These are phyloP conservation scores for Tenthredo notha DNA, from an alignment of 2,888 invertebrate genomes.

Conservation along the genomic window DNA sequence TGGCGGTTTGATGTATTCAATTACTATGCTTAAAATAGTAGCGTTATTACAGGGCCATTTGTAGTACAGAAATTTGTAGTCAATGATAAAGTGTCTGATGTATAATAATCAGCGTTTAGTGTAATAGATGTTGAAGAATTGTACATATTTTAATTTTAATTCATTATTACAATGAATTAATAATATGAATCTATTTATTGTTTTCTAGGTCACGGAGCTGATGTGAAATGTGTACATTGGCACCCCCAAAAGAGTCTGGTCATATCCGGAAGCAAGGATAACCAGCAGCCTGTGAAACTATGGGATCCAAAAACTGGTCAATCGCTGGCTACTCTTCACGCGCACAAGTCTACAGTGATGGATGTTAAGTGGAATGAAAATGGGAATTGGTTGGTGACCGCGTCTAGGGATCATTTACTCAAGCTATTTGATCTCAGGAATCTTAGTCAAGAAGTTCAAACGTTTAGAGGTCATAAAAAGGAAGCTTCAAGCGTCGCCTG, in stretches of 20 bases:
- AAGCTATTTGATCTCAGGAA: constrained; percentile 99
- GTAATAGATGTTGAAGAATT: neutral
- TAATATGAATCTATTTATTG: constrained; percentile 38
- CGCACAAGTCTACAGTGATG: constrained; percentile 99
- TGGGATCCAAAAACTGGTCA: constrained; percentile 99
- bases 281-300: constrained; percentile 99
- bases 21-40: neutral
- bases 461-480: constrained; percentile 99
- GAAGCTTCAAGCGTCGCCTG: constrained; percentile 98
- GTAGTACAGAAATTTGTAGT: neutral
- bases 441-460: constrained; percentile 96
- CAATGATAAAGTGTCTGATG: neutral
- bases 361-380: constrained; percentile 99
- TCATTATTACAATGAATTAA: neutral
- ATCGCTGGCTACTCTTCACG: constrained; percentile 97
- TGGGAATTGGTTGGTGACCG: constrained; percentile 99
- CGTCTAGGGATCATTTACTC: constrained; percentile 97
- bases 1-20: neutral
- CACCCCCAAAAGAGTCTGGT: constrained; percentile 98
- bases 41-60: neutral
- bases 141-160: neutral
- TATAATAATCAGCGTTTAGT: neutral
- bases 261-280: constrained; percentile 99
- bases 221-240: constrained; percentile 99
- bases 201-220: constrained; percentile 93